Evolutionary conservation across 2,113 vertebrate species (phyloP), one percentile per base, ranked within the genome.

Genomic region (Halcyon malimbica): DNA sequence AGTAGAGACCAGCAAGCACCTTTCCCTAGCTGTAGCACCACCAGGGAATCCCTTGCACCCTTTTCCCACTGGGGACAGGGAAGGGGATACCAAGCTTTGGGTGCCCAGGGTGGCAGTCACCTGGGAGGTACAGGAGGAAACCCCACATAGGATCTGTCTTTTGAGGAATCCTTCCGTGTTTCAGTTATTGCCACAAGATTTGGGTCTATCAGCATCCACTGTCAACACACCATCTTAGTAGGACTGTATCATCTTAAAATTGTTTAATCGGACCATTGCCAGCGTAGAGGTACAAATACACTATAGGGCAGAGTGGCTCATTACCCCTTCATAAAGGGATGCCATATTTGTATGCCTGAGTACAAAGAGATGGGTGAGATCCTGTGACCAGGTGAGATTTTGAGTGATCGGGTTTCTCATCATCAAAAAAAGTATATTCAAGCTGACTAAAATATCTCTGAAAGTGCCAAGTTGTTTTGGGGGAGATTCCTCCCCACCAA

Each of bases 181-280:
- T 84, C 68, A 41, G 10, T 17, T 67, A 41, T 13, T 65, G 33
- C 46, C 37, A 53, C 11, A 35, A 9, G 15, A 13, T 65, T 54
- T 81, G 28, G 16, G 12, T 74, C 37, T 57, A 10, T 35, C 24
- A 64, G 31, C 76, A 60, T 60, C 59, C 54, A n/a, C 35, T 53
- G 4, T 41, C 37, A 54, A 54, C 51, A 81, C 24, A 53, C 16
- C 37, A n/a, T 37, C 46, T 86, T 56, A 79, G 62, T 10, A 51
- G 10, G 29, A 69, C n/a, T 0, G 0, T 14, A 39, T 28, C 13
- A 26, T 54, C 74, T 75, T 57, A 56, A 78, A 60, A 39, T 19
- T 39, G 12, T 60, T 78, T 51, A 25, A n/a, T 71, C 39, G 35
- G 57, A 37, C 11, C 19, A 16, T 5, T 41, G 16, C 39, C 42